These are phyloP conservation scores for Peromyscus eremicus DNA, from an alignment of 2,797 vertebrate genomes.

Conservation along the genomic window DNA sequence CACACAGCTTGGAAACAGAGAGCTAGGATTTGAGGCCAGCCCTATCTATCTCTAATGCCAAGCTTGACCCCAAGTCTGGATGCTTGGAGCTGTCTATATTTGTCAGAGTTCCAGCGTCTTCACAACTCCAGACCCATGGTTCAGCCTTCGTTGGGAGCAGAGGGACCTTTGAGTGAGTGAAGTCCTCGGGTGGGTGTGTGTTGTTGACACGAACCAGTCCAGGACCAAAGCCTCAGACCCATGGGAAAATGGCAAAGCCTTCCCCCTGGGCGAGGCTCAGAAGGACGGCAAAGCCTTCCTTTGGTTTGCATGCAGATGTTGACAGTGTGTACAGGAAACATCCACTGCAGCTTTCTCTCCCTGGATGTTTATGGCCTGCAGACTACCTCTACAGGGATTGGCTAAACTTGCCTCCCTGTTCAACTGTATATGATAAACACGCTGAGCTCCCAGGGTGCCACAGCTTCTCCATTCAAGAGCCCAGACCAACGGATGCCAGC, in stretches of 20 bases:
- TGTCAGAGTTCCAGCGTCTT: neutral
- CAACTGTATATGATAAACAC: neutral
- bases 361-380: neutral
- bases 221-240: neutral
- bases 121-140: accelerated
- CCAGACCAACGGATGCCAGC: neutral
- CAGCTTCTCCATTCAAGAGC: neutral
- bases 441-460: neutral
- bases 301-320: neutral
- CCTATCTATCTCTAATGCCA: neutral
- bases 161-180: neutral
- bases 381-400: neutral
- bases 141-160: neutral
- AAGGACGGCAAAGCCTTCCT: neutral
- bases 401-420: neutral
- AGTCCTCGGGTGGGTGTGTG: neutral
- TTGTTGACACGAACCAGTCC: neutral
- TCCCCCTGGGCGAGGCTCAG: neutral
- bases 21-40: neutral
- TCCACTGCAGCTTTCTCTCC: neutral
- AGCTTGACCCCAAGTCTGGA: neutral
- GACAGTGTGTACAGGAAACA: neutral
- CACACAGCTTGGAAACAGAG: neutral
- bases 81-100: neutral
- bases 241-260: neutral